These are phyloP conservation scores for Okamejei kenojei DNA, from an alignment of 2,797 vertebrate genomes.

Conservation along the genomic window DNA sequence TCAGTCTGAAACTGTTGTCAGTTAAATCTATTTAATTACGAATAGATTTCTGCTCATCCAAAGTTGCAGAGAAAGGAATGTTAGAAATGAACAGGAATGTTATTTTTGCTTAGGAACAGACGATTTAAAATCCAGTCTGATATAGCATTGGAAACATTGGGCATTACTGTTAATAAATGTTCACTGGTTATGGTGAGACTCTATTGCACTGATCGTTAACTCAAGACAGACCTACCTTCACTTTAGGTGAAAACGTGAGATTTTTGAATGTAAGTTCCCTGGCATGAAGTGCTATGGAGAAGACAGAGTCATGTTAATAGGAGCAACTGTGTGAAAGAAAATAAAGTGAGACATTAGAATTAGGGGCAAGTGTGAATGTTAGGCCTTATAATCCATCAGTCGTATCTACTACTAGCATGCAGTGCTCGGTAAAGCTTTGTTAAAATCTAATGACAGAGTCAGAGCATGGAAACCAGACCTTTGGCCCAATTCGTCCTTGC, in stretches of 20 bases:
- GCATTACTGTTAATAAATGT: not conserved
- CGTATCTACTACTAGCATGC: not conserved
- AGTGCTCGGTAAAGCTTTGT: not conserved
- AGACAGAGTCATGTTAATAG: slow-evolving; percentile 40
- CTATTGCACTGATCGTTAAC: not conserved
- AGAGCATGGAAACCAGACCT: too few species aligned
- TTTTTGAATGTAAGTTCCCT: slow-evolving; percentile 71
- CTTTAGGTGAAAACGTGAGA: slow-evolving; percentile 72
- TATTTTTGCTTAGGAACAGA: not conserved
- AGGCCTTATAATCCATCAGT: not conserved
- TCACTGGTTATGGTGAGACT: not conserved
- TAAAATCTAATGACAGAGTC: too few species aligned
- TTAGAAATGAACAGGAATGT: not conserved
- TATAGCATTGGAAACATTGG: too few species aligned
- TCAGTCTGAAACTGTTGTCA: too few species aligned
- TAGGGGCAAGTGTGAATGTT: not conserved
- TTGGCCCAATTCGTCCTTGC: too few species aligned
- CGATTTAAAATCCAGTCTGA: not conserved
- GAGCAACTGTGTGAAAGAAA: not conserved
- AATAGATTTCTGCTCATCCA: too few species aligned
- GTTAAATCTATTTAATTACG: too few species aligned
- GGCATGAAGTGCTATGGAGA: slow-evolving; percentile 74
- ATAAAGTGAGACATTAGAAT: not conserved
- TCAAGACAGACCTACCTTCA: slow-evolving; percentile 70
- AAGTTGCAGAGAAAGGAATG: not conserved